Percentiles rank a stretch among this genome's conserved stretches.
phyloP scores from a whole-genome alignment of 53 echinoderm and acorn worm genomes.

The Henricia sp. region DNA sequence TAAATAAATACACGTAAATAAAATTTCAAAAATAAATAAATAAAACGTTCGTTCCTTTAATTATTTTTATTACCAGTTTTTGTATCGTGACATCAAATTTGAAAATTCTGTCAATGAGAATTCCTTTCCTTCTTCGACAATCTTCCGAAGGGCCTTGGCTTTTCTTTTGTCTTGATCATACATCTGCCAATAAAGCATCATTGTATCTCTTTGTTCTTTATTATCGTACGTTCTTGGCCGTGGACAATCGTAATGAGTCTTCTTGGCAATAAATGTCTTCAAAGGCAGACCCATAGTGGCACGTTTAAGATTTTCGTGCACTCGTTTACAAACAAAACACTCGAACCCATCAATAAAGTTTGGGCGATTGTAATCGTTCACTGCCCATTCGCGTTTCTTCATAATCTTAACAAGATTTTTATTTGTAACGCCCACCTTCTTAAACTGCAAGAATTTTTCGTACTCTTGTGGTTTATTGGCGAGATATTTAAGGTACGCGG shows the following conservation, averaged over 20 bases:
- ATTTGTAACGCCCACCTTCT: slow-evolving; percentile 78
- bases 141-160: slow-evolving; percentile 23
- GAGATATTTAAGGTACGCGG: slow-evolving; percentile 66
- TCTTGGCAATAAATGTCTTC: slow-evolving; percentile 44
- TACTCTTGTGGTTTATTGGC: slow-evolving; percentile 67
- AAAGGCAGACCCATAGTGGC: slow-evolving; percentile 10
- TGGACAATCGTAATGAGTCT: slow-evolving; percentile 81
- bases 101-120: slow-evolving; percentile 1
- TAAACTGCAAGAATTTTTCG: slow-evolving; percentile 79
- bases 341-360: slow-evolving; percentile 94
- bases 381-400: slow-evolving; percentile 82
- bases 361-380: slow-evolving; percentile 72
- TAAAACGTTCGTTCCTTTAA: too few relatives aligned
- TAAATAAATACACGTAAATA: too few relatives aligned
- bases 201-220: neutral
- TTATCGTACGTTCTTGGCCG: slow-evolving; percentile 58
- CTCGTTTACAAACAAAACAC: slow-evolving; percentile 86
- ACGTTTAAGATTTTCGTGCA: slow-evolving; percentile 74
- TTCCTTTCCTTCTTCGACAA: slow-evolving; percentile 9
- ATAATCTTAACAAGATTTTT: slow-evolving; percentile 59
- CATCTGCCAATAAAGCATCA: slow-evolving; percentile 40
- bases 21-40: too few relatives aligned
- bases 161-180: slow-evolving; percentile 29
- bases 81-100: neutral
- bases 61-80: too few relatives aligned